Evolutionary conservation across 2,113 vertebrate species (phyloP).

Genomic region (Sclerurus mexicanus): DNA sequence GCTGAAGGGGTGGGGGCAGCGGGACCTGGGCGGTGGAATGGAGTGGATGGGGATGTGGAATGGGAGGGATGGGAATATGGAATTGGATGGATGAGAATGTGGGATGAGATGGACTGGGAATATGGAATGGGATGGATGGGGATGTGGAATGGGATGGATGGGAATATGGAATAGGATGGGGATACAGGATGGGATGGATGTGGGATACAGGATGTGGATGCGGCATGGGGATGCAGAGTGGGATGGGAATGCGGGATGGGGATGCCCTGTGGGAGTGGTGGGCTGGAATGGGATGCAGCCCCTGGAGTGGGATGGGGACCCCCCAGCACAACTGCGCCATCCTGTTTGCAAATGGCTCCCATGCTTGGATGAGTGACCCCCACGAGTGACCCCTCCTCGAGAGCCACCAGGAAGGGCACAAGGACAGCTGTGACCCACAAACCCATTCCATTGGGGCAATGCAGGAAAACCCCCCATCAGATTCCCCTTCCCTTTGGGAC

Average conservation of each 20-base stretch:
- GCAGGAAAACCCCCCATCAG: accelerated
- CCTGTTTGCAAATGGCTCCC: not conserved
- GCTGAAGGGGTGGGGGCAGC: not conserved
- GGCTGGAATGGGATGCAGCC: not conserved
- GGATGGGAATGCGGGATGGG: too few relatives aligned
- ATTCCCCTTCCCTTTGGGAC: not conserved
- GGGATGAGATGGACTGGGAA: not conserved
- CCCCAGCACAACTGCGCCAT: too few relatives aligned
- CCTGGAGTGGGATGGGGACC: not conserved
- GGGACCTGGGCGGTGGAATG: not conserved
- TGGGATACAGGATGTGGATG: too few relatives aligned
- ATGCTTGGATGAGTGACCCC: not conserved
- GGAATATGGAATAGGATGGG: not conserved
- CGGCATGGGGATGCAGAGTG: too few relatives aligned
- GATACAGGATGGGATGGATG: too few relatives aligned
- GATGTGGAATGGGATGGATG: not conserved
- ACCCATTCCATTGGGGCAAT: accelerated
- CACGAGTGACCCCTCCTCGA: accelerated
- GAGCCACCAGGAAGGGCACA: not conserved
- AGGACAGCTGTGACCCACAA: not conserved
- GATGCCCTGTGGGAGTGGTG: too few relatives aligned
- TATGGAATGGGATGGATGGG: too few relatives aligned
- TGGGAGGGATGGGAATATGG: not conserved
- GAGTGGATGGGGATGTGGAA: not conserved
- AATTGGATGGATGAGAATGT: too few relatives aligned